Percentiles rank a stretch among this genome's conserved stretches.
phyloP scores from a whole-genome alignment of 2,797 vertebrate genomes.

The Cheirogaleus major region DNA sequence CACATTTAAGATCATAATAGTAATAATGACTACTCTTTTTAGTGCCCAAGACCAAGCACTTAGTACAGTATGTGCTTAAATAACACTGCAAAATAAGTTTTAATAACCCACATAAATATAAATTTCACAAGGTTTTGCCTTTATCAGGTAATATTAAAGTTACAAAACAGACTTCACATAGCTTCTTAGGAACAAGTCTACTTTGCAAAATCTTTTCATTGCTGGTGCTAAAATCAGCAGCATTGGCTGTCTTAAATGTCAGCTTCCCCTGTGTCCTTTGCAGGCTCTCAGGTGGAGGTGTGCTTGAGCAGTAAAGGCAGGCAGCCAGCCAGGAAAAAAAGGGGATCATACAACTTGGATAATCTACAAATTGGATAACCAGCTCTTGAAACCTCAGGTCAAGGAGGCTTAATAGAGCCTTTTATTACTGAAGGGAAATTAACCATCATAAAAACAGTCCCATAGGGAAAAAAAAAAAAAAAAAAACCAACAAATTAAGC shows the following conservation, averaged over 20 bases:
- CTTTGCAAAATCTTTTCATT: background rate
- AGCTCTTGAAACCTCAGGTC: background rate
- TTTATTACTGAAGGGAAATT: background rate
- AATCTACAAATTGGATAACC: background rate
- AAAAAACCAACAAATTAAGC: background rate
- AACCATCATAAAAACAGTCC: background rate
- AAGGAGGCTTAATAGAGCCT: background rate
- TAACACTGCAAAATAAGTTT: background rate
- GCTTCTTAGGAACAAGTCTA: background rate
- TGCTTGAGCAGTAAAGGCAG: background rate
- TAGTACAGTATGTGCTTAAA: background rate
- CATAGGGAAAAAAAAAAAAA: background rate
- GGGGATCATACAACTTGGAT: background rate
- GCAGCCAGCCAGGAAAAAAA: background rate
- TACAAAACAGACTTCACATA: background rate
- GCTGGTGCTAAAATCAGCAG: background rate
- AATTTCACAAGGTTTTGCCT: background rate
- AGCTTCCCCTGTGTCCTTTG: background rate
- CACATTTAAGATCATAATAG: background rate
- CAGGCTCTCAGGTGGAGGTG: background rate
- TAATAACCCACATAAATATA: background rate
- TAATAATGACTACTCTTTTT: background rate
- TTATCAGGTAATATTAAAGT: background rate
- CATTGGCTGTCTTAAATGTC: background rate
- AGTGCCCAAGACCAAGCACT: background rate